Percentiles rank a stretch among this genome's conserved stretches.
Evolutionary conservation across 1,140 invertebrate genomes (phyloP).

Genomic region (Macrostomum lignano): DNA sequence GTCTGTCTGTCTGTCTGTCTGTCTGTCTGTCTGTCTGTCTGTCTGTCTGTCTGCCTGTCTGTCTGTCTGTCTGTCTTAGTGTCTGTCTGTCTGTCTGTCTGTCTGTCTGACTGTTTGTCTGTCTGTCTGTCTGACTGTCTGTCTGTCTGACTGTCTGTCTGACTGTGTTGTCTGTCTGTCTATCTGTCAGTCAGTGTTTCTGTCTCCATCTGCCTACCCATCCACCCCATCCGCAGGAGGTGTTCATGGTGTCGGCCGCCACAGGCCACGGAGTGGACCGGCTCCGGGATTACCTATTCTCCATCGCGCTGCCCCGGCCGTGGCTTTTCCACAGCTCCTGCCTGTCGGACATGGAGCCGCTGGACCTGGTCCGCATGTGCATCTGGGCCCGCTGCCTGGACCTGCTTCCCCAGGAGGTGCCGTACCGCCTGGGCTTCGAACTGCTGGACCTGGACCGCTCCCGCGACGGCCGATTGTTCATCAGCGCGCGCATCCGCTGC

Average conservation of each 20-base stretch:
- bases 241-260: slow-evolving; percentile 62
- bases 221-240: no score
- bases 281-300: slow-evolving; percentile 42
- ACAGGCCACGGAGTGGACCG: slow-evolving; percentile 43
- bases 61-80: no score
- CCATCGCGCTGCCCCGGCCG: slow-evolving; percentile 33
- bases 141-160: no score
- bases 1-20: no score
- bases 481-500: neutral
- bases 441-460: slow-evolving; percentile 38
- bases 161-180: no score
- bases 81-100: no score
- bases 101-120: no score
- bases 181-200: no score
- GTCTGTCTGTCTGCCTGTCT: no score
- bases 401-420: slow-evolving; percentile 45
- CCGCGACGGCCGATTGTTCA: slow-evolving; percentile 22
- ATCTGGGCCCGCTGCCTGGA: slow-evolving; percentile 50
- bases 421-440: slow-evolving; percentile 39
- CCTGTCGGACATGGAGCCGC: slow-evolving; percentile 40
- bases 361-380: slow-evolving; percentile 38
- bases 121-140: no score
- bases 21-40: no score
- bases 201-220: no score
- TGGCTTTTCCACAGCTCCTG: slow-evolving; percentile 39